Conservation (phyloP, 1,140 invertebrate species). For the Acromyrmex charruanus region DNA sequence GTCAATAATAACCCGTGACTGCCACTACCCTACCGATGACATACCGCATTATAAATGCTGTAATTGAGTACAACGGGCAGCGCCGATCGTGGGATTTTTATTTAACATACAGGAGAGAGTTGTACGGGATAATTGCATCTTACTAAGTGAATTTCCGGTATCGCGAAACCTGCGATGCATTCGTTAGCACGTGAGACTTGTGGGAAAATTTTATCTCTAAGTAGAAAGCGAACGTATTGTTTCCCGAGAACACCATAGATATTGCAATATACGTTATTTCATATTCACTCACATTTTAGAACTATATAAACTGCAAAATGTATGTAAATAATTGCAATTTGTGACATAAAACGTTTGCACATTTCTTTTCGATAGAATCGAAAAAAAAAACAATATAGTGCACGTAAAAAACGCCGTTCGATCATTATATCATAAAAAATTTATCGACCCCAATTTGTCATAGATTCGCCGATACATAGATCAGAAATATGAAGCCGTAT, state of each 20-base stretch:
- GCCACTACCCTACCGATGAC: slow-evolving; percentile 9
- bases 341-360: not conserved
- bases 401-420: not conserved
- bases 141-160: slow-evolving; percentile 45
- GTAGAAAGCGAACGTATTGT: not conserved
- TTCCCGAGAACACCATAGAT: not conserved
- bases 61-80: not conserved
- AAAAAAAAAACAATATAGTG: not conserved
- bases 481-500: slow-evolving; percentile 25
- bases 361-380: not conserved
- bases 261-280: not conserved
- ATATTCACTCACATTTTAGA: not conserved
- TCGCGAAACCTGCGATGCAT: slow-evolving; percentile 35
- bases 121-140: slow-evolving; percentile 29
- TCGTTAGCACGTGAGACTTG: slow-evolving; percentile 33
- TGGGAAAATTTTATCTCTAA: slow-evolving; percentile 26
- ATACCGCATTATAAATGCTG: slow-evolving; percentile 31
- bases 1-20: slow-evolving; percentile 68
- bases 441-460: not conserved
- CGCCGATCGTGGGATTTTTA: slow-evolving; percentile 50
- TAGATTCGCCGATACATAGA: not conserved
- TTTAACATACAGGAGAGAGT: slow-evolving; percentile 40
- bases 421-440: slow-evolving; percentile 3
- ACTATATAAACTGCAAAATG: slow-evolving; percentile 4
- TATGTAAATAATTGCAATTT: not conserved